Percentiles rank a stretch among this genome's conserved stretches.
Evolutionary conservation across 37 sponge, comb jelly and placozoan species (phyloP).

Genomic region (Mnemiopsis leidyi): DNA sequence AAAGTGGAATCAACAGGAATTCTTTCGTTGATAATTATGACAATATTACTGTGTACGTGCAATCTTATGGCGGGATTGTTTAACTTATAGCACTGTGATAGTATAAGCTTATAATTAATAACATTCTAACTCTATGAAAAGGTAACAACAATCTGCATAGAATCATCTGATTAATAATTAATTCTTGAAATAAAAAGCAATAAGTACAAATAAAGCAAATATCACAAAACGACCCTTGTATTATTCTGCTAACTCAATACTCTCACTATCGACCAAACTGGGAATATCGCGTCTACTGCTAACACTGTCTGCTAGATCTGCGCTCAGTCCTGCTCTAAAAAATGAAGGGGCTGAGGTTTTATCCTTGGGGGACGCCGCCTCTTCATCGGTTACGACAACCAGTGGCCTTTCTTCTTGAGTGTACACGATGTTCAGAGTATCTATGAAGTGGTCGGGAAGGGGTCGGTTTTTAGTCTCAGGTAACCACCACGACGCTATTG

Average conservation of each 20-base stretch:
- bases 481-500: conserved; percentile 37
- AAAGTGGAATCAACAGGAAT: no score
- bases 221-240: no score
- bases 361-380: not conserved
- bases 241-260: not conserved
- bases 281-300: not conserved
- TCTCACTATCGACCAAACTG: not conserved
- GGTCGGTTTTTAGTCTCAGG: not conserved
- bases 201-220: no score
- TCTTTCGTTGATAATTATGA: no score
- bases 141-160: no score
- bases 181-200: no score
- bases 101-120: no score
- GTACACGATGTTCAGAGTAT: conserved; percentile 32
- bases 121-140: no score
- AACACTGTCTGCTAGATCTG: not conserved
- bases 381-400: not conserved
- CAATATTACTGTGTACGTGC: no score
- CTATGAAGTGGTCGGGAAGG: conserved; percentile 26
- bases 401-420: not conserved
- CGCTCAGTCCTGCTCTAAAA: not conserved
- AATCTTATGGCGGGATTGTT: no score
- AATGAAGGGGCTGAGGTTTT: not conserved
- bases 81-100: no score
- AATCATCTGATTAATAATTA: no score